Evolutionary conservation across 2,888 invertebrate genomes (phyloP).

Genomic region (Embidobia sp.): DNA sequence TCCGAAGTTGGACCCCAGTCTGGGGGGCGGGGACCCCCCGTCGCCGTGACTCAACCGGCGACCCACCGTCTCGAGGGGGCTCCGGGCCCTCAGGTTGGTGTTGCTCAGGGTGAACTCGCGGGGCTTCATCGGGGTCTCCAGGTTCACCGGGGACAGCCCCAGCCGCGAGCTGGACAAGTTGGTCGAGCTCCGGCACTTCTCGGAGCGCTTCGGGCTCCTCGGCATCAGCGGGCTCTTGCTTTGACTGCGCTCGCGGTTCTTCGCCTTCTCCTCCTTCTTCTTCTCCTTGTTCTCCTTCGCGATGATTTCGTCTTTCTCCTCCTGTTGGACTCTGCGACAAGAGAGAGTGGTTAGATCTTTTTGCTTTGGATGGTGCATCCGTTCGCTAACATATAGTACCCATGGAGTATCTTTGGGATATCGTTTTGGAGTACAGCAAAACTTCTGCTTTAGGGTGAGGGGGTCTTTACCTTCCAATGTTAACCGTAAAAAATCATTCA

Average conservation of each 20-base stretch:
- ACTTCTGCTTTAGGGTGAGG: too few relatives aligned
- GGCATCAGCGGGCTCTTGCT: constrained; percentile 79
- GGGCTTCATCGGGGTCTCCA: constrained; percentile 77
- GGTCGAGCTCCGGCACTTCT: constrained; percentile 78
- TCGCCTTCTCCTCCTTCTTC: constrained; percentile 72
- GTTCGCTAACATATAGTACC: too few relatives aligned
- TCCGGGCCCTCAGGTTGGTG: constrained; percentile 78
- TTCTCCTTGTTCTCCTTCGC: constrained; percentile 69
- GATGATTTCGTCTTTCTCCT: constrained; percentile 76
- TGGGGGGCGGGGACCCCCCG: constrained; percentile 77
- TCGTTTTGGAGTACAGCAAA: too few relatives aligned
- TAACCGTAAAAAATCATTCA: too few relatives aligned
- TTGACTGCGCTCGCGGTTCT: constrained; percentile 75
- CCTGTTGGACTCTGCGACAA: constrained; percentile 77
- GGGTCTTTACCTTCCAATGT: too few relatives aligned
- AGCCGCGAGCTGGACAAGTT: constrained; percentile 76
- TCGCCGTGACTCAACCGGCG: constrained; percentile 79
- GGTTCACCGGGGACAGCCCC: constrained; percentile 74
- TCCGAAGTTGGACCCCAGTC: constrained; percentile 76
- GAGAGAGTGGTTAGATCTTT: constrained; percentile 13
- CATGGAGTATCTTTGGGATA: too few relatives aligned
- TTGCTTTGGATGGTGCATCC: too few relatives aligned
- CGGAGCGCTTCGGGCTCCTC: constrained; percentile 75
- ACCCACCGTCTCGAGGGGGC: constrained; percentile 79
- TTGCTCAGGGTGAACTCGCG: constrained; percentile 79